Evolutionary conservation across 37 sponge, comb jelly and placozoan species (phyloP), one percentile per base, ranked within the genome.

Genomic region (Amphimedon queenslandica): DNA sequence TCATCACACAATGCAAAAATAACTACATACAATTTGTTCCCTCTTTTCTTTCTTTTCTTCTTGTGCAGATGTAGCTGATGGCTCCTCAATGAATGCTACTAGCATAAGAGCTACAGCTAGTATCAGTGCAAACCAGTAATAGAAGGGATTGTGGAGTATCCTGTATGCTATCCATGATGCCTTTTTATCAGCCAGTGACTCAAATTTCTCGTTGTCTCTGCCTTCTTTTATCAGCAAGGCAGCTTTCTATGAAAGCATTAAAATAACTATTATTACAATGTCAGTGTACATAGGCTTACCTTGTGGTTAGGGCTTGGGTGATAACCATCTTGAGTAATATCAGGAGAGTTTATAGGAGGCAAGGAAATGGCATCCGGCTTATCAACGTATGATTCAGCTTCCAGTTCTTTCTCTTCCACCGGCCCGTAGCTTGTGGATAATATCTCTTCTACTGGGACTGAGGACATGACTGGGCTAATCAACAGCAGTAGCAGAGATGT

Each of bases 171-270:
- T 23, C 70, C 70, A 69, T 34, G 83, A 77, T 68, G 75, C 71
- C 58, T 24, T 47, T 27, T 30, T 67, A 18, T 28, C 27, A 5
- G 91, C 87, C 27, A 82, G 91, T 33, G 64, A 29, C 25, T 42
- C 64, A 39, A 93, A 89, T 66, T 82, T 93, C 40, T 87, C 87
- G 43, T 93, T 89, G 63, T 86, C 86, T 36, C 82, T 87, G 37
- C 94, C 94, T 43, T 93, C 92, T 13, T 67, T 64, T 16, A 88
- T 58, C 27, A 85, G 89, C 2, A 89, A 40, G 6, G 91, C 87
- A 23, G 94, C 94, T 47, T 89, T 79, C 91, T 90, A 77, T 0
- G 34, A 13, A 65, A 16, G 23, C 16, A 64, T 41, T 18, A 51
- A 21, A n/a, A n/a, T 73, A 24, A 42, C n/a, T n/a, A n/a, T n/a